phyloP scores from a whole-genome alignment of 2,797 vertebrate genomes.

The Urosaurus nigricauda region DNA sequence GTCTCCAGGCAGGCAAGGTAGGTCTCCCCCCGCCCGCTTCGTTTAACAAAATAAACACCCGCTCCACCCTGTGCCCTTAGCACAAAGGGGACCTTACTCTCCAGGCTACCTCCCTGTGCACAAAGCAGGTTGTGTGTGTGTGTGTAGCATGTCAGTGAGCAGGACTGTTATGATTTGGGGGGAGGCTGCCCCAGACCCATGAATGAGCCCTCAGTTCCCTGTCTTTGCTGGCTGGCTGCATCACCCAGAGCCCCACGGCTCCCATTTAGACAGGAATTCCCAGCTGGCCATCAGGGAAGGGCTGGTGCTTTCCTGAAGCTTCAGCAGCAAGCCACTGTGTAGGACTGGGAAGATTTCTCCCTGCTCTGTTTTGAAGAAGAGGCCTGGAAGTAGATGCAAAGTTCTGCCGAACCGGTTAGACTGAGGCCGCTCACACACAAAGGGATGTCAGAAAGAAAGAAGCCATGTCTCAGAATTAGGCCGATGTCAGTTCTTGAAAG shows the following conservation, averaged over 20 bases:
- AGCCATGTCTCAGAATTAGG: not conserved
- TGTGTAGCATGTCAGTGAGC: slow-evolving; percentile 19
- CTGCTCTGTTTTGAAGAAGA: not conserved
- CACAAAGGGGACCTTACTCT: slow-evolving; percentile 73
- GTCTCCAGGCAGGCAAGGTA: slow-evolving; percentile 57
- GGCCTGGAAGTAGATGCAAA: not conserved
- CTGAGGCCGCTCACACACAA: no score
- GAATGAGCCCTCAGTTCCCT: slow-evolving; percentile 71
- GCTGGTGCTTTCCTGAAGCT: not conserved
- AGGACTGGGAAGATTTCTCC: not conserved
- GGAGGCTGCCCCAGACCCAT: slow-evolving; percentile 61
- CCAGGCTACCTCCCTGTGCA: slow-evolving; percentile 46
- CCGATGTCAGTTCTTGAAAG: no score
- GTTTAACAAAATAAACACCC: slow-evolving; percentile 66
- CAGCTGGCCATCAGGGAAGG: slow-evolving; percentile 52
- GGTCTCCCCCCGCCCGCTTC: slow-evolving; percentile 58
- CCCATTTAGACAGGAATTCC: slow-evolving; percentile 57
- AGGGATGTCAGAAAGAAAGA: not conserved
- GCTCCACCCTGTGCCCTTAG: slow-evolving; percentile 35
- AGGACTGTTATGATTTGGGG: slow-evolving; percentile 71
- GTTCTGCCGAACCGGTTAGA: not conserved
- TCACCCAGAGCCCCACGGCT: slow-evolving; percentile 38
- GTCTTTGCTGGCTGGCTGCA: slow-evolving; percentile 39
- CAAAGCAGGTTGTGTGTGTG: slow-evolving; percentile 66
- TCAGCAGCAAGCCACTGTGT: not conserved